Evolutionary conservation across 1,140 invertebrate species (phyloP).

Genomic region (Phortica variegata): DNA sequence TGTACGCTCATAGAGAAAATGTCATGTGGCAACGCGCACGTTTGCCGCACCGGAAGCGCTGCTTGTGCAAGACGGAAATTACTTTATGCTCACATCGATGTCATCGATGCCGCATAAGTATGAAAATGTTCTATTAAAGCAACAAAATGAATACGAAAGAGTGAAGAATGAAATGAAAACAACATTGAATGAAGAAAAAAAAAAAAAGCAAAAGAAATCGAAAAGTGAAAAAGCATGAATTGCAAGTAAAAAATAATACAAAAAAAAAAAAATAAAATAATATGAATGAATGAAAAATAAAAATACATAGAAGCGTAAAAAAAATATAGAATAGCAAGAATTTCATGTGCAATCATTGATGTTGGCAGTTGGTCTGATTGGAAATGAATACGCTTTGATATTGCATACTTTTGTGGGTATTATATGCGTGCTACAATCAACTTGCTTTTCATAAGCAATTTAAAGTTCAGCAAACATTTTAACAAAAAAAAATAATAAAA

Average conservation of each 20-base stretch:
- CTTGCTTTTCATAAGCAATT: conserved; percentile 1
- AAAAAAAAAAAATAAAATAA: conserved; percentile 3
- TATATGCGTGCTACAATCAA: too few relatives aligned
- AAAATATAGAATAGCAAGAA: too few relatives aligned
- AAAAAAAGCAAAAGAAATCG: conserved; percentile 1
- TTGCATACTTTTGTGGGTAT: too few relatives aligned
- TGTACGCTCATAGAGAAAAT: conserved; percentile 8
- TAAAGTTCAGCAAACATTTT: neutral
- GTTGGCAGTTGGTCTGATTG: too few relatives aligned
- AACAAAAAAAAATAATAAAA: too few relatives aligned
- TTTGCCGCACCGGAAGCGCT: conserved; percentile 52
- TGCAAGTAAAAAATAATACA: neutral
- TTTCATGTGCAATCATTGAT: neutral
- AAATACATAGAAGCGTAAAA: neutral
- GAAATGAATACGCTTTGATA: too few relatives aligned
- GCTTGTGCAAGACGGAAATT: conserved; percentile 55
- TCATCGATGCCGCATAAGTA: conserved; percentile 55
- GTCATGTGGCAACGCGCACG: conserved; percentile 37
- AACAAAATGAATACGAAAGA: too few relatives aligned
- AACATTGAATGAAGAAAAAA: conserved; percentile 4
- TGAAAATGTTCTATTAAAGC: too few relatives aligned
- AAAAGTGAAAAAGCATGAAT: too few relatives aligned
- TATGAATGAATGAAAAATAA: neutral
- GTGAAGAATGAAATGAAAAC: too few relatives aligned
- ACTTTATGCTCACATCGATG: conserved; percentile 56